Conservation (phyloP, 37 sponge, comb jelly and placozoan species). For the Axinella damicornis region DNA sequence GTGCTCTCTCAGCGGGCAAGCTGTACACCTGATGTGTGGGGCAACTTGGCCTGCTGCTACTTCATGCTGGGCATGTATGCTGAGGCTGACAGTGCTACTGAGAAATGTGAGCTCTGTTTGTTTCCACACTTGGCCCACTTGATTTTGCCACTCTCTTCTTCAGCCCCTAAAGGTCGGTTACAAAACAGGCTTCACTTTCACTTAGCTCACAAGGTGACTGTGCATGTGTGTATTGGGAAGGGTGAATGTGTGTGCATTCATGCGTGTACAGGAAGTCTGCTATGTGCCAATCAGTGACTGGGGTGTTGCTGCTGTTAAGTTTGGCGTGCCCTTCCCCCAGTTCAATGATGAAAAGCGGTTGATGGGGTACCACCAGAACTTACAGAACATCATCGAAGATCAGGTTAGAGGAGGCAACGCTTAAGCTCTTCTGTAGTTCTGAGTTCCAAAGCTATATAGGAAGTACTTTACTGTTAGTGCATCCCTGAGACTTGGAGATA, state of each 20-base stretch:
- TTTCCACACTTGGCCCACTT: not conserved
- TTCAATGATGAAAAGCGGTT: slow-evolving; percentile 91
- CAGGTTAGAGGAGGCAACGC: slow-evolving; percentile 59
- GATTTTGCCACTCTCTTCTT: not conserved
- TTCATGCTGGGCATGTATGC: slow-evolving; percentile 98
- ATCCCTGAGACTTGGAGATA: no score
- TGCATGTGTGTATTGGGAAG: not conserved
- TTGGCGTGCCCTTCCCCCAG: slow-evolving; percentile 15
- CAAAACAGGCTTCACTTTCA: slow-evolving; percentile 96
- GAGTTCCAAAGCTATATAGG: not conserved
- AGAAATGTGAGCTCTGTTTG: slow-evolving; percentile 59
- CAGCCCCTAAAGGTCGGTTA: slow-evolving; percentile 76
- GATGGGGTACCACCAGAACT: slow-evolving; percentile 86
- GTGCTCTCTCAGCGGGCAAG: slow-evolving; percentile 50
- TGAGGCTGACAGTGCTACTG: slow-evolving; percentile 77
- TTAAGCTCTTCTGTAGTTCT: not conserved
- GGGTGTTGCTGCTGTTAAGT: not conserved
- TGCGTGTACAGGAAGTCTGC: no score
- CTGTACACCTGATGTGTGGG: slow-evolving; percentile 78
- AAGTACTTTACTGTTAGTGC: no score
- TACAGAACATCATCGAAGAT: slow-evolving; percentile 95
- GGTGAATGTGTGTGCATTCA: slow-evolving; percentile 7
- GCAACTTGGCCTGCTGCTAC: slow-evolving; percentile 86
- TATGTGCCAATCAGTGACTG: not conserved
- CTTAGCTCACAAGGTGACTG: slow-evolving; percentile 89